A percentile compares a stretch with the other conserved stretches of the same genome.
Conservation (phyloP, 2,113 vertebrate genomes). For the Callocephalon fimbriatum region DNA sequence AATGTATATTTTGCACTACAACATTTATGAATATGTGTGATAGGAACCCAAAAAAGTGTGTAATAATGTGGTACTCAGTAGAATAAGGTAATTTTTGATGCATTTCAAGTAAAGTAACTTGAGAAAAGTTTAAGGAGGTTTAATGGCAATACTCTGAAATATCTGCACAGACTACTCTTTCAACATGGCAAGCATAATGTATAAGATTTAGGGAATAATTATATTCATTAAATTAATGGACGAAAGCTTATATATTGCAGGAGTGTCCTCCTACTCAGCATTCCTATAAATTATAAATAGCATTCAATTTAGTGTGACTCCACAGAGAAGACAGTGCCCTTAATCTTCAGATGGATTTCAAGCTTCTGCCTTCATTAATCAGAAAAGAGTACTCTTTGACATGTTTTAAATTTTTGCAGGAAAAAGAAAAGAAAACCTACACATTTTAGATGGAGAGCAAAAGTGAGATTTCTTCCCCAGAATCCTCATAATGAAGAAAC, state of each 20-base stretch:
- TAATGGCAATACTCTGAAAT: background rate
- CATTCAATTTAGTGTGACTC: conserved; percentile 36
- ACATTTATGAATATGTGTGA: background rate
- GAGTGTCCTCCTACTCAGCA: conserved; percentile 21
- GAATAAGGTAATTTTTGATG: background rate
- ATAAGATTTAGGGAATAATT: conserved; percentile 38
- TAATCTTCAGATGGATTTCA: conserved; percentile 52
- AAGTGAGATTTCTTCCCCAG: background rate
- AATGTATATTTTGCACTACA: background rate
- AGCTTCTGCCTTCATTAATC: conserved; percentile 33
- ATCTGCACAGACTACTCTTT: background rate
- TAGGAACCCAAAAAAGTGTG: background rate
- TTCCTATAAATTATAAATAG: conserved; percentile 61
- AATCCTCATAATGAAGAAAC: background rate
- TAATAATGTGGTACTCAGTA: background rate
- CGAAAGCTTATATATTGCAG: conserved; percentile 31
- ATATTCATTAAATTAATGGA: conserved; percentile 54
- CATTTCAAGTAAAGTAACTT: background rate
- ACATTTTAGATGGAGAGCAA: background rate
- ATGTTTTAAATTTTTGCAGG: background rate
- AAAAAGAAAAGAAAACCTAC: background rate
- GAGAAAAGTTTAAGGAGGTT: background rate
- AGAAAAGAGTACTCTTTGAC: background rate
- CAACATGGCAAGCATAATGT: background rate
- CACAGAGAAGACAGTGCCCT: conserved; percentile 18